Conservation (phyloP, 2,888 invertebrate genomes). For the Molanna angustata region DNA sequence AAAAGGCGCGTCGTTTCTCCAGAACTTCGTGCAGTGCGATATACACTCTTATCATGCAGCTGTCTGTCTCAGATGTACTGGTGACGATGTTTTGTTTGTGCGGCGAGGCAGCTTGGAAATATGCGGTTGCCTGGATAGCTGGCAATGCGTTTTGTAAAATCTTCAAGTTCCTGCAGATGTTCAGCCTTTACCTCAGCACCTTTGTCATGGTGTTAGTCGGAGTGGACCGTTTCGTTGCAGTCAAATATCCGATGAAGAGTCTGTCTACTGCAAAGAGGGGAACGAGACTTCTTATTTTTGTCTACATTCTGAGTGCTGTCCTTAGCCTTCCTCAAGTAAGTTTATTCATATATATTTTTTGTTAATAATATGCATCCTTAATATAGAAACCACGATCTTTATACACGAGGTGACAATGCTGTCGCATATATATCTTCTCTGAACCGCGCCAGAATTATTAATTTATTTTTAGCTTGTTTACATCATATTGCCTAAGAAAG, state of each 20-base stretch:
- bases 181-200: constrained; percentile 77
- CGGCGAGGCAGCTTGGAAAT: constrained; percentile 79
- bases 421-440: too few species aligned
- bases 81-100: constrained; percentile 80
- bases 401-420: too few species aligned
- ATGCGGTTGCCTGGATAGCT: constrained; percentile 77
- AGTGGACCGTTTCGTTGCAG: constrained; percentile 76
- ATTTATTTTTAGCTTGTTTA: too few species aligned
- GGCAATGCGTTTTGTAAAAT: constrained; percentile 75
- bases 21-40: constrained; percentile 67
- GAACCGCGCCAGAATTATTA: too few species aligned
- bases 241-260: constrained; percentile 75
- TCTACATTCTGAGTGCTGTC: constrained; percentile 72
- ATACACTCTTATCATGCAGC: constrained; percentile 74
- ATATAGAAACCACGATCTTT: too few species aligned
- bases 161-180: constrained; percentile 79
- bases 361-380: too few species aligned
- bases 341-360: too few species aligned
- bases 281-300: constrained; percentile 62
- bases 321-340: constrained; percentile 81
- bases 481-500: too few species aligned
- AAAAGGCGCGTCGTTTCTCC: constrained; percentile 54
- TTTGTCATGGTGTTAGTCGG: constrained; percentile 81
- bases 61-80: constrained; percentile 78
- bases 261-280: constrained; percentile 67